Conservation (phyloP, 2,888 invertebrate species). For the Schrankia costaestrigalis region DNA sequence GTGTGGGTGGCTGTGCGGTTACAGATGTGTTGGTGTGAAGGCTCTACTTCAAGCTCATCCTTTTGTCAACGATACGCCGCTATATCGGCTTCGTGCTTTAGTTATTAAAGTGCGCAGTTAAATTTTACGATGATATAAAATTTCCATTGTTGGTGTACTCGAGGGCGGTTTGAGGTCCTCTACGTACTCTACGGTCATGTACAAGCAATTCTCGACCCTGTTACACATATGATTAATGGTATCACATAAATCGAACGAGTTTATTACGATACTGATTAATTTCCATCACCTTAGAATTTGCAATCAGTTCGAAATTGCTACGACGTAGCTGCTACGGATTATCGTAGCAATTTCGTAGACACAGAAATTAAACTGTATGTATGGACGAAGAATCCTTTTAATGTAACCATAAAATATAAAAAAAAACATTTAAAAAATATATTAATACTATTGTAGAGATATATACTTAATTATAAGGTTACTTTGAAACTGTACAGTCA, state of each 20-base stretch:
- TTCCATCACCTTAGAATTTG: too few species aligned
- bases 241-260: too few species aligned
- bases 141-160: slow-evolving; percentile 61
- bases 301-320: too few species aligned
- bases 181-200: slow-evolving; percentile 38
- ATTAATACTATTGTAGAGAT: too few species aligned
- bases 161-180: slow-evolving; percentile 48
- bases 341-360: background rate
- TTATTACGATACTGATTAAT: too few species aligned
- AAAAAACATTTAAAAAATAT: too few species aligned
- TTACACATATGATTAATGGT: slow-evolving; percentile 26
- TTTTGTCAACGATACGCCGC: slow-evolving; percentile 77
- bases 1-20: slow-evolving; percentile 57
- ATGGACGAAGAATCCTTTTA: too few species aligned
- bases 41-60: slow-evolving; percentile 59
- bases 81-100: slow-evolving; percentile 71
- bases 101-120: slow-evolving; percentile 75
- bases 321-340: slow-evolving; percentile 4
- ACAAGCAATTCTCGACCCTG: slow-evolving; percentile 31
- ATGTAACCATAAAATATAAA: too few species aligned
- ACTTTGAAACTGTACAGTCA: too few species aligned
- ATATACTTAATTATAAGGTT: too few species aligned
- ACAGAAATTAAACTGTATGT: too few species aligned
- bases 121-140: slow-evolving; percentile 71
- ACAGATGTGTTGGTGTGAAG: slow-evolving; percentile 60